Evolutionary conservation across 2,797 vertebrate genomes (phyloP).

Genomic region (Gouania willdenowi): DNA sequence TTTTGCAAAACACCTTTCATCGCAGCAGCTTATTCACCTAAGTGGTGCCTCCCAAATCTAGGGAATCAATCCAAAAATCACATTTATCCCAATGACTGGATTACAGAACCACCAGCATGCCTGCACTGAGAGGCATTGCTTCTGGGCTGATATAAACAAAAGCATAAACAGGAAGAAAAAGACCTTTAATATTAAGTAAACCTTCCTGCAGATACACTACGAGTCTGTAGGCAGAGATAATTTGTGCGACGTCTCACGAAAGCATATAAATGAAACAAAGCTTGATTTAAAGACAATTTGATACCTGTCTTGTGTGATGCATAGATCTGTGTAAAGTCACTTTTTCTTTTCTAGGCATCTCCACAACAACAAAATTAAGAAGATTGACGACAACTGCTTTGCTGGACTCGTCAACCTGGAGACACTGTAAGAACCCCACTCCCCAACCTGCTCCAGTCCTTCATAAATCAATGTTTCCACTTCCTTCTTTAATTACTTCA

Average conservation of each 20-base stretch:
- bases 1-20: constrained; percentile 10
- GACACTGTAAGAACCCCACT: constrained; percentile 87
- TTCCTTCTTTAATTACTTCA: constrained; percentile 80
- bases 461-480: constrained; percentile 79
- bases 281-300: not conserved
- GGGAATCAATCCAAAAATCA: constrained; percentile 18
- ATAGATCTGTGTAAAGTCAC: constrained; percentile 1
- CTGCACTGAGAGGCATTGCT: constrained; percentile 31
- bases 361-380: constrained; percentile 95
- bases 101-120: constrained; percentile 11
- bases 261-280: not conserved
- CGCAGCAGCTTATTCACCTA: constrained; percentile 6
- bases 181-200: constrained; percentile 42
- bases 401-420: constrained; percentile 91
- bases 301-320: no score
- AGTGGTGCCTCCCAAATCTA: not conserved
- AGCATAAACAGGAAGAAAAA: constrained; percentile 66
- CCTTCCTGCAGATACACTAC: constrained; percentile 17
- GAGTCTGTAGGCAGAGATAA: not conserved
- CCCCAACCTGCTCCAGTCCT: constrained; percentile 49
- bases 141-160: constrained; percentile 51
- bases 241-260: not conserved
- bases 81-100: constrained; percentile 13
- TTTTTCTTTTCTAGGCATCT: constrained; percentile 81
- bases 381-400: constrained; percentile 86